Evolutionary conservation across 2,797 vertebrate genomes (phyloP), one percentile per base, ranked within the genome.

Genomic region (Ambastaia sidthimunki): DNA sequence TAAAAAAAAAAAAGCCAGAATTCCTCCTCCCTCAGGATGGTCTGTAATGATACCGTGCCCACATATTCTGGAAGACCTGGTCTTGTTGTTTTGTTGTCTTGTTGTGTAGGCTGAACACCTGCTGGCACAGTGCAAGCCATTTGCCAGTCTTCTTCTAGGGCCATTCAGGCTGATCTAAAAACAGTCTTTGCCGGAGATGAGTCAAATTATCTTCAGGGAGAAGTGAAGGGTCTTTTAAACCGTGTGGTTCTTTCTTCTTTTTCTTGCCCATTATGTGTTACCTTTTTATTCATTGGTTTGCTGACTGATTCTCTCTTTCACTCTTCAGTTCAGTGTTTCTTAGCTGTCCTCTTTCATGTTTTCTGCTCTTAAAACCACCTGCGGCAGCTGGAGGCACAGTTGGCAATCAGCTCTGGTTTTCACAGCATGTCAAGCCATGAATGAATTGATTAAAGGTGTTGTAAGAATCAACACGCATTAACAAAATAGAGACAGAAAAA

Each of bases 41-140:
- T 23, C n/a, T n/a, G 44, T 16, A 59, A 72, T 28, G 57, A 57
- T 37, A 41, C 25, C 3, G n/a, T 63, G 67, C 44, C 28, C 19
- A 3, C n/a, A 52, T 62, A 47, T 44, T 69, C 4, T 71, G 34
- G 18, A n/a, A 78, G 28, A 71, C 16, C 25, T 25, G 19, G 9
- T n/a, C 19, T 54, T 63, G 50, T 37, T 74, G 21, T 59, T 52
- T 16, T 41, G 63, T n/a, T n/a, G n/a, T n/a, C 44, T 55, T 78
- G 81, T 50, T 69, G 80, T 76, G 76, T 76, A 66, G 76, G 73
- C 52, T 72, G 76, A 47, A 19, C 68, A 79, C 80, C 76, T 79
- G 75, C 70, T 71, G 59, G 66, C 62, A 76, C 52, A 34, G 28
- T 37, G 25, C 37, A 21, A 50, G 41, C 21, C 52, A 21, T 19